Evolutionary conservation across 2,888 invertebrate genomes (phyloP).

Genomic region (Pachydiplax longipennis): DNA sequence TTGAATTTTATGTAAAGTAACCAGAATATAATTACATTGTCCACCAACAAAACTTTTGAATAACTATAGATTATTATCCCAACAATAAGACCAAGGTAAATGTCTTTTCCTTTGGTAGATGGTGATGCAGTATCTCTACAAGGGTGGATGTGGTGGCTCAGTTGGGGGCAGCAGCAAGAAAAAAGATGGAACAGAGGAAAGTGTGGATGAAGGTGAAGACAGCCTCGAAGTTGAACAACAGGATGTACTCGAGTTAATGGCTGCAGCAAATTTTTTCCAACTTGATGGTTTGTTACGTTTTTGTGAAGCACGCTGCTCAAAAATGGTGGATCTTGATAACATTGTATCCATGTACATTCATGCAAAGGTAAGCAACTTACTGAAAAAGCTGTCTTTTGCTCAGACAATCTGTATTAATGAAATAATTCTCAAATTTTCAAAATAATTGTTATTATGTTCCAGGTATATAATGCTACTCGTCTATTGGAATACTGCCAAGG

Average conservation of each 20-base stretch:
- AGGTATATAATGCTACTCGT: conserved; percentile 88
- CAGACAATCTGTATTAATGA: too few species aligned
- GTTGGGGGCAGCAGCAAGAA: not conserved
- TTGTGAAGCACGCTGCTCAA: conserved; percentile 85
- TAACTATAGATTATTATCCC: not conserved
- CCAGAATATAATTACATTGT: not conserved
- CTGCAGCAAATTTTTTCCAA: conserved; percentile 91
- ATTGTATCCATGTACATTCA: conserved; percentile 93
- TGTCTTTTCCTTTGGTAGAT: conserved; percentile 65
- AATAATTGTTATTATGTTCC: conserved; percentile 51
- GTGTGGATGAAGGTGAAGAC: conserved; percentile 55
- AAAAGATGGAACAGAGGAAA: not conserved
- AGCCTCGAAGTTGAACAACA: conserved; percentile 78
- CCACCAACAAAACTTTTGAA: not conserved
- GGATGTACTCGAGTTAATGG: conserved; percentile 87
- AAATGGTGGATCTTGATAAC: conserved; percentile 84
- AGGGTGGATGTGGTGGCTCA: conserved; percentile 75
- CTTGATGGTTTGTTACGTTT: conserved; percentile 83
- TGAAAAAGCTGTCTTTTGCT: too few species aligned
- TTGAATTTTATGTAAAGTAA: not conserved
- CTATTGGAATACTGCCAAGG: conserved; percentile 90
- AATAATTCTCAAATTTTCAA: too few species aligned
- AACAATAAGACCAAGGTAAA: not conserved
- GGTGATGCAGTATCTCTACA: conserved; percentile 92
- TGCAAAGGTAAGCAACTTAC: conserved; percentile 72